Percentiles rank a stretch among this genome's conserved stretches.
Evolutionary conservation across 2,888 invertebrate species (phyloP).

Genomic region (Augiades crinisus): DNA sequence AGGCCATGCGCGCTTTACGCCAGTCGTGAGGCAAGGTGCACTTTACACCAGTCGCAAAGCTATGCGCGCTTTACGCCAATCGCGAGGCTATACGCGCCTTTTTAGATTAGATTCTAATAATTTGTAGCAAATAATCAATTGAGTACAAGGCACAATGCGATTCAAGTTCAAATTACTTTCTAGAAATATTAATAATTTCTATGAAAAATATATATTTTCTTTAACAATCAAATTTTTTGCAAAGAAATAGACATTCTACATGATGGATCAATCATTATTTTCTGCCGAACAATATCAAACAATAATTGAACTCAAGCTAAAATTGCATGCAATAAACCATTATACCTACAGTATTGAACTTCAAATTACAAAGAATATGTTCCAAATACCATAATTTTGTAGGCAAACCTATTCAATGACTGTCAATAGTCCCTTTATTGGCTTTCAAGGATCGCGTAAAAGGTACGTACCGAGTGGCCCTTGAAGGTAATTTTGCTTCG

Average conservation of each 20-base stretch:
- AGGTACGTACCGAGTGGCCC: constrained; percentile 11
- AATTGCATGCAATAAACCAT: background rate
- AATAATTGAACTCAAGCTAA: background rate
- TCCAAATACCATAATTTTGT: background rate
- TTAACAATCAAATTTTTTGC: no score
- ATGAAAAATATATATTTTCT: no score
- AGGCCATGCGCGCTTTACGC: no score
- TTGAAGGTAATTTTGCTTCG: constrained; percentile 26
- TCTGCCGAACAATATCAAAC: background rate
- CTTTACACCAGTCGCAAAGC: no score
- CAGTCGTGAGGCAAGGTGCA: no score
- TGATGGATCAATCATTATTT: background rate
- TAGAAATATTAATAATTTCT: no score
- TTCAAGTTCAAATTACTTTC: no score
- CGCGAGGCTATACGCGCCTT: no score
- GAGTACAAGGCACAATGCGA: no score
- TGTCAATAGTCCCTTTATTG: background rate
- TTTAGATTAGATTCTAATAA: no score
- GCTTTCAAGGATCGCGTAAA: background rate
- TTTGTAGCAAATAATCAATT: no score
- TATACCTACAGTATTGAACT: background rate
- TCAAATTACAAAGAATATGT: background rate
- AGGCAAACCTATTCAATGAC: background rate
- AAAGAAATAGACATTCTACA: background rate
- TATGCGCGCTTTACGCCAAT: no score